These are phyloP conservation scores for Phenganax subtilis DNA, from an alignment of 92 coral and sea anemone genomes.

Conservation along the genomic window DNA sequence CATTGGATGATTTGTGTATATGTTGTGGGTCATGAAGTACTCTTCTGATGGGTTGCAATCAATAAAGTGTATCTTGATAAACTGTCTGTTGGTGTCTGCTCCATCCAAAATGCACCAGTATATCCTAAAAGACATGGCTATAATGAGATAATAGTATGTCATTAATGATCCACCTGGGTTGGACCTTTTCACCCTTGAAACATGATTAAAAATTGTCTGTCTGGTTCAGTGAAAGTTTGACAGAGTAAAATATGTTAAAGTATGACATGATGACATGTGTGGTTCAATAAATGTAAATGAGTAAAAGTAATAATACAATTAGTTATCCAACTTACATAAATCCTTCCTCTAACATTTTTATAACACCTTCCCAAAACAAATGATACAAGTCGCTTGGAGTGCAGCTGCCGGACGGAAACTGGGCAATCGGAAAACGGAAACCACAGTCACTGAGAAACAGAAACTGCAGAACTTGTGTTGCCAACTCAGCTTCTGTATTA, in stretches of 20 bases:
- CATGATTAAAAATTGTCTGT: too few species aligned
- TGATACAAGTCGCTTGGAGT: conserved; percentile 34
- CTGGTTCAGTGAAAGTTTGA: too few species aligned
- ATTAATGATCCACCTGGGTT: too few species aligned
- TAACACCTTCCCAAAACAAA: conserved; percentile 49
- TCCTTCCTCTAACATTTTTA: conserved; percentile 39
- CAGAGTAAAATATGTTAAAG: too few species aligned
- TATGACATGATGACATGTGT: too few species aligned
- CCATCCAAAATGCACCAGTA: background rate
- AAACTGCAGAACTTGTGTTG: conserved; percentile 19
- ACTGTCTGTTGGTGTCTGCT: conserved; percentile 8
- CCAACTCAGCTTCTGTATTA: conserved; percentile 15
- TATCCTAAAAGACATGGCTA: background rate
- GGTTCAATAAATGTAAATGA: too few species aligned
- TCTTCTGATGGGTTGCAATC: background rate
- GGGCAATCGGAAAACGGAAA: conserved; percentile 49
- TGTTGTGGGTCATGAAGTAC: background rate
- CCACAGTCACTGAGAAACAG: conserved; percentile 47
- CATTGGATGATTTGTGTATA: background rate
- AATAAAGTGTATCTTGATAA: background rate
- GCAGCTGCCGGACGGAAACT: conserved; percentile 43
- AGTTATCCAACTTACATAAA: conserved; percentile 3
- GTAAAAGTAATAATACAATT: too few species aligned
- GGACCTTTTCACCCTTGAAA: too few species aligned
- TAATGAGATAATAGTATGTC: too few species aligned